Base-by-base conservation (phyloP, 2,113 vertebrate species). In the Myxocyprinus asiaticus region DNA sequence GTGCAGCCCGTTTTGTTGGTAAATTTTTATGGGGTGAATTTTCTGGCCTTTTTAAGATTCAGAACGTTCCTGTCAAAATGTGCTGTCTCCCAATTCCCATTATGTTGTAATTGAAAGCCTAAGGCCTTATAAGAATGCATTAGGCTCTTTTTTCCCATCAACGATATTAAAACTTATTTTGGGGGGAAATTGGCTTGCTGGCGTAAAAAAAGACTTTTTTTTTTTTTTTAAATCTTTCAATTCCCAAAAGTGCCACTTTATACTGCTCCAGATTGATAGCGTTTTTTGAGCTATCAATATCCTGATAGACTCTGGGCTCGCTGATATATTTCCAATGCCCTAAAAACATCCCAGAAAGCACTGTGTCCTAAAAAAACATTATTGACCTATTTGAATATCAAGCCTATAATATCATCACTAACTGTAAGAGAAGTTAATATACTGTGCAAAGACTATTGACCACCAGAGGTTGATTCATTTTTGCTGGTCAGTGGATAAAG, bases 301-400 rank as follows among this genome's bases (percentile, higher is more conserved):
- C 68, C 43, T 62, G 67, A 42, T 51, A 17, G 44, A 50, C 59
- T 59, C 45, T 6, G 12, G 15, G 67, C 7, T 70, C 63, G 8
- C 45, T 70, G 55, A 68, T 62, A 45, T 56, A 69, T 68, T 69
- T 62, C 53, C 76, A 50, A 69, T 59, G 56, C 67, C 68, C 76
- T 62, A 69, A 78, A 78, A 69, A 61, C 66, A 51, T 47, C 58
- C 17, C 9, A 62, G 6, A 43, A 58, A 69, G 17, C 48, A 4
- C 17, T 15, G 10, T 78, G 67, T 62, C 67, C 67, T 51, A 80
- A 72, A 72, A 72, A 74, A 66, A 50, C 48, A 64, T 53, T 43
- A 55, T 47, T 79, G 78, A 73, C 68, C 68, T 47, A 79, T 72
- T 79, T 79, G 17, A 68, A 59, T 55, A 65, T 10, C 3, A 79